A percentile compares a stretch with the other conserved stretches of the same genome.
Evolutionary conservation across 2,797 vertebrate genomes (phyloP).

Genomic region (Linurgus olivaceus): DNA sequence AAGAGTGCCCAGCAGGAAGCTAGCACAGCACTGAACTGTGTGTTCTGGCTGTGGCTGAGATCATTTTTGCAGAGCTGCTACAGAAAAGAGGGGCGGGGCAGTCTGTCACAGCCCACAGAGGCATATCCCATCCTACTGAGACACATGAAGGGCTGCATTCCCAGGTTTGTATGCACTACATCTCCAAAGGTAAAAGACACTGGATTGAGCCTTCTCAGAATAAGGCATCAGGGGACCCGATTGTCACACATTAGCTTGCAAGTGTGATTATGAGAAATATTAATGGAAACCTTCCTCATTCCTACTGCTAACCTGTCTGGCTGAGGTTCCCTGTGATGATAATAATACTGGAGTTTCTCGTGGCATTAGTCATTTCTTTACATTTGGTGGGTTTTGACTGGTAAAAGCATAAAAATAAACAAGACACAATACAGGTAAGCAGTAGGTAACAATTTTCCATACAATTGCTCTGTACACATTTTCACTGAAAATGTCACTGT

Average conservation of each 20-base stretch:
- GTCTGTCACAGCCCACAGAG: not conserved
- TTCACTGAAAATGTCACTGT: not conserved
- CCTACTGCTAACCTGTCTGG: not conserved
- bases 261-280: not conserved
- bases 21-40: not conserved
- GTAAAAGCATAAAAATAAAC: slow-evolving; percentile 34
- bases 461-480: not conserved
- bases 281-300: not conserved
- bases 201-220: not conserved
- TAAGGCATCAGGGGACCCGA: not conserved
- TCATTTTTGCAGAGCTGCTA: not conserved
- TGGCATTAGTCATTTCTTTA: not conserved
- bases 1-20: not conserved
- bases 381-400: not conserved
- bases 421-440: not conserved
- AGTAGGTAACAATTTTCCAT: slow-evolving; percentile 19
- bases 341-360: not conserved
- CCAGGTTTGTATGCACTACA: rapidly evolving
- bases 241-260: not conserved
- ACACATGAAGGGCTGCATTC: not conserved
- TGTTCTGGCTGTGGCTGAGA: not conserved
- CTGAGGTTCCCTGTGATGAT: not conserved
- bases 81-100: not conserved
- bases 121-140: not conserved
- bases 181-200: not conserved